Base-by-base conservation (phyloP, 2,888 invertebrate genomes). In the Bembecia ichneumoniformis region DNA sequence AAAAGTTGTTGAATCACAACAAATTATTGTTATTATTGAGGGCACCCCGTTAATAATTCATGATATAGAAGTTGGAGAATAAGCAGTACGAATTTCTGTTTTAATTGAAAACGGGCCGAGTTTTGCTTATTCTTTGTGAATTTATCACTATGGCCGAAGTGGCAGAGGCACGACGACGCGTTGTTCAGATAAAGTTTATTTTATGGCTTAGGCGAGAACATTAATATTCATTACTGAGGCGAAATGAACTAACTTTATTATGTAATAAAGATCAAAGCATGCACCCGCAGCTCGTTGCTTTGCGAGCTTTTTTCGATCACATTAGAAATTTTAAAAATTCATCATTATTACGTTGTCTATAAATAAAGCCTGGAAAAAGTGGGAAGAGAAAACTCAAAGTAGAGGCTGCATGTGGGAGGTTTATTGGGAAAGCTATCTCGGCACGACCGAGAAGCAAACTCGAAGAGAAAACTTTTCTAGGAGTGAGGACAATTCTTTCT, bases 181-280 rank as follows among this genome's bases (percentile, higher is more conserved):
- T 75, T 77, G 74, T 72, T 71, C 74, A 70, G 81, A 81, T 82
- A 82, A 83, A 84, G 78, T 84, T 83, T 80, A 83, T 82, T 84
- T 86, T 84, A 84, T 83, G 79, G 78, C 78, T 81, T 79, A 78
- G 80, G 73, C 77, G 74, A 77, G 77, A 77, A 71, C 83, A 83
- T 86, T 86, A 83, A 83, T 84, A 84, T 84, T 83, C 86, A 84
- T 84, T 84, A 83, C 76, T 64, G 74, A 66, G 62, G 74, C 70
- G 64, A 82, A 84, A 84, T 83, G 79, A 82, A 83, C 79, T 78
- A 78, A 84, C 71, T 86, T 84, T 82, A 83, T 81, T 81, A 76
- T 76, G 74, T 76, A 82, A 79, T 82, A 81, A 77, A 79, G 77
- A 81, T 77, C 82, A 77, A 76, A 79, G 75, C 71, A 74, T 65